Base-by-base conservation (phyloP, 1,140 invertebrate genomes). In the Globodera rostochiensis region DNA sequence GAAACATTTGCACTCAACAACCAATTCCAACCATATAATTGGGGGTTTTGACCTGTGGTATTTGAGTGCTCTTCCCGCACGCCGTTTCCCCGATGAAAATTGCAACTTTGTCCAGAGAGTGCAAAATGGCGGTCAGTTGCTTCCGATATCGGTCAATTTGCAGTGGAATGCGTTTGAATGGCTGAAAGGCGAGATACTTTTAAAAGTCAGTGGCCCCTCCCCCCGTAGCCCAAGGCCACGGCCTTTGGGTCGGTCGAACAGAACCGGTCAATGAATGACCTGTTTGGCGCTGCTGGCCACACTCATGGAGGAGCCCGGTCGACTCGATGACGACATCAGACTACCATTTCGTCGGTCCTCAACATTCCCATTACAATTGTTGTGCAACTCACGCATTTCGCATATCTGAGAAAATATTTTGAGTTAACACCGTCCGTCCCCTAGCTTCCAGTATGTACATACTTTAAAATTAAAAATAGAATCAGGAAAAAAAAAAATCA, bases 11-110 rank as follows among this genome's bases (percentile, higher is more conserved):
- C 74, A 82, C 3, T n/a, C 25, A 47, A 80, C 11, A 45, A 80
- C 4, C 60, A 36, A 36, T 36, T 36, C 36, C n/a, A n/a, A n/a
- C n/a, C n/a, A n/a, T 36, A 3, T 36, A 36, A 36, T 36, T 36
- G 36, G 36, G 36, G 36, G 36, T 6, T 79, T 13, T 9, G 13
- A 82, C 81, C 77, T 93, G 92, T 21, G 93, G 93, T 83, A 85
- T 79, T 46, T 86, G 85, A 4, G 85, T 85, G 57, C 75, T 84
- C 64, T 86, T 86, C 13, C 84, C 84, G 53, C 74, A 77, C 6
- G 84, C 84, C 36, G 84, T 86, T 46, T 86, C 84, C 25, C 83
- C 83, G n/a, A 78, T 78, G 50, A 78, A 78, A 66, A 78, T 78
- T 69, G 70, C 76, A n/a, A 36, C 46, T 8, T 78, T 70, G 19